phyloP scores from a whole-genome alignment of 2,797 vertebrate genomes.

The Lithobates sylvaticus region DNA sequence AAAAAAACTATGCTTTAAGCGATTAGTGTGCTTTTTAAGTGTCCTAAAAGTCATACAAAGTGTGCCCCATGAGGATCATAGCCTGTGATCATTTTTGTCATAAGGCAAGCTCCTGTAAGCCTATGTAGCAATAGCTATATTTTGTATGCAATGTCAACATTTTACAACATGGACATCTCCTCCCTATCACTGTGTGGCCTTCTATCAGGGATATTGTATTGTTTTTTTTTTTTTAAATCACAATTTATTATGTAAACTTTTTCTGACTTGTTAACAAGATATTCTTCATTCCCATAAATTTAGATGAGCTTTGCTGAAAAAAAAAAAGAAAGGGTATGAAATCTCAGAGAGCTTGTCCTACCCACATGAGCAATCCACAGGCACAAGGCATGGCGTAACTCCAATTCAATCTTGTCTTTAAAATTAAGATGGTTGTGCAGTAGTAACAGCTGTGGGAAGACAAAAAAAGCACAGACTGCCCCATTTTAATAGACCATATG shows the following conservation, averaged over 20 bases:
- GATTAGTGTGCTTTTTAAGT: too few relatives aligned
- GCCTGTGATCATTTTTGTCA: too few relatives aligned
- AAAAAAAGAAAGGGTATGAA: slow-evolving; percentile 73
- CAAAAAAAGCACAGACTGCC: slow-evolving; percentile 82
- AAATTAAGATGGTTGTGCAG: slow-evolving; percentile 78
- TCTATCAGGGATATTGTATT: slow-evolving; percentile 94
- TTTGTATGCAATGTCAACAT: neutral
- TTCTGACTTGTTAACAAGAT: slow-evolving; percentile 95
- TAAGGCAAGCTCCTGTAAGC: neutral
- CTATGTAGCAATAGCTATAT: neutral
- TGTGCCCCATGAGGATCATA: too few relatives aligned
- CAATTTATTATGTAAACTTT: slow-evolving; percentile 84
- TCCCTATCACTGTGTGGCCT: neutral
- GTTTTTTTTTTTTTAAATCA: slow-evolving; percentile 80
- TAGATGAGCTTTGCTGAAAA: slow-evolving; percentile 84
- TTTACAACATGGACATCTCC: neutral
- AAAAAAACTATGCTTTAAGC: too few relatives aligned
- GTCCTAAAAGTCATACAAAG: too few relatives aligned
- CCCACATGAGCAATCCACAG: slow-evolving; percentile 80
- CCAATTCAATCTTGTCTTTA: slow-evolving; percentile 74
- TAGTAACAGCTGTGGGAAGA: slow-evolving; percentile 90
- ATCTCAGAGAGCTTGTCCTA: slow-evolving; percentile 72
- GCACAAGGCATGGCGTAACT: slow-evolving; percentile 78
- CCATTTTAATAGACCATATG: slow-evolving; percentile 97
- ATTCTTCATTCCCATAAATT: slow-evolving; percentile 93